Percentiles rank a stretch among this genome's conserved stretches.
These are phyloP conservation scores for Lota lota DNA, from an alignment of 2,113 vertebrate species.

Conservation along the genomic window DNA sequence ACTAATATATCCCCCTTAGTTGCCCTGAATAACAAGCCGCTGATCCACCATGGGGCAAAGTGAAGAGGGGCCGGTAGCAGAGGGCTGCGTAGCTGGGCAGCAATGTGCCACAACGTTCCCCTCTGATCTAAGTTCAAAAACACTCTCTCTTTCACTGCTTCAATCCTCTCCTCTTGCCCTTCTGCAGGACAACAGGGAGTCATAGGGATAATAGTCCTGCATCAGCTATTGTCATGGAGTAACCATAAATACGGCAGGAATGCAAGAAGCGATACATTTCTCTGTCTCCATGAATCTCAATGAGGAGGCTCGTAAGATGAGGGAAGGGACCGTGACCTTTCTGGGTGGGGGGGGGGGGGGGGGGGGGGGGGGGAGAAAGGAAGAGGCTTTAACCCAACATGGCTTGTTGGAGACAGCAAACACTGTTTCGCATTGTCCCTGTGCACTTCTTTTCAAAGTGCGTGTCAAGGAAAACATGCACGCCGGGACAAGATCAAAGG, in stretches of 20 bases:
- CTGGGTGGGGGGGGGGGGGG: too few relatives aligned
- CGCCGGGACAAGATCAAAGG: slow-evolving; percentile 40
- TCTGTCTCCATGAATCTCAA: background rate
- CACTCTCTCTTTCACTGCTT: background rate
- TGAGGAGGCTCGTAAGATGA: slow-evolving; percentile 41
- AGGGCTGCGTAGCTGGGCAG: slow-evolving; percentile 31
- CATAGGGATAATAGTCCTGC: slow-evolving; percentile 45
- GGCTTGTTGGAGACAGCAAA: slow-evolving; percentile 47
- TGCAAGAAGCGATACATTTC: slow-evolving; percentile 37
- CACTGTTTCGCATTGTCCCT: slow-evolving; percentile 39
- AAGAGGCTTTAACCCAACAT: slow-evolving; percentile 45
- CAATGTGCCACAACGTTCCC: slow-evolving; percentile 12
- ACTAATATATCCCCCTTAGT: slow-evolving; percentile 10
- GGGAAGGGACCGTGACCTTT: slow-evolving; percentile 44
- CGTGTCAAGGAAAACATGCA: slow-evolving; percentile 33
- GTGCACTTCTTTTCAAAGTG: slow-evolving; percentile 29
- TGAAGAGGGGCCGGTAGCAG: too few relatives aligned
- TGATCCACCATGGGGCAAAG: background rate
- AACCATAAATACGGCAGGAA: slow-evolving; percentile 58
- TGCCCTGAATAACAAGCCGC: slow-evolving; percentile 11
- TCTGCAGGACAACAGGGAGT: slow-evolving; percentile 21
- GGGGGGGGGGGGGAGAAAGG: background rate
- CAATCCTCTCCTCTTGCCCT: slow-evolving; percentile 11
- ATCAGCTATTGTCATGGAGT: slow-evolving; percentile 59
- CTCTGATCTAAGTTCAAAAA: background rate